Base-by-base conservation (phyloP, 2,888 invertebrate genomes). In the Mantis religiosa region DNA sequence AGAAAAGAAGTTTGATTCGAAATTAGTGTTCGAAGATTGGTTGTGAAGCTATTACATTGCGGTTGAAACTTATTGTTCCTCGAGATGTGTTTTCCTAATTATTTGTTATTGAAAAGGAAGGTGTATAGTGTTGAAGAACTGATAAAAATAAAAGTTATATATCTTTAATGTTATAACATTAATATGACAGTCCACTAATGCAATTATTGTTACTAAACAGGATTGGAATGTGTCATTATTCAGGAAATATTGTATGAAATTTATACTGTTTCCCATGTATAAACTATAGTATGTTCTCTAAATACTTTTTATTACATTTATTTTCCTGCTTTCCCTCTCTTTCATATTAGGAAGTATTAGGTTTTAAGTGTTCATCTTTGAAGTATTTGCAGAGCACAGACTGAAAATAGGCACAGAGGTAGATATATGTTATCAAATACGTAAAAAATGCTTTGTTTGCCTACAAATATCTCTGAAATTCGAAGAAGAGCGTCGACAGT, bases 241-340 rank as follows among this genome's bases (percentile, higher is more conserved):
- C 41, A 27, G 54, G 85, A 41, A 47, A 54, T 85, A 27, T 47
- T 85, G n/a, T 41, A 47, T 41, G 85, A n/a, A 27, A 85, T 85
- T 85, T 85, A 54, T 85, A 85, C 85, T 47, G 47, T 85, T 85
- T 85, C 47, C 47, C 85, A 85, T 85, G 85, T 41, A 85, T 85
- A 85, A 83, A 47, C 54, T 47, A 85, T 27, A 84, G 28, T 25
- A 41, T 47, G 85, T 54, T 85, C 85, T 47, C n/a, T 27, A 85
- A 1, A 54, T 47, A 3, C n/a, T 27, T 47, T 15, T 83, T 41
- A 9, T 41, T 41, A 1, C 0, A 41, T 9, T 41, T 12, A 41
- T 41, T 12, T 12, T 2, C 12, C 41, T 41, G 12, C 41, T 1
- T 0, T 12, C 41, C 41, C 12, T 34, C 3, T 34, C 34, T 34